phyloP scores from a whole-genome alignment of 2,888 invertebrate genomes.

The Acleris sparsana region DNA sequence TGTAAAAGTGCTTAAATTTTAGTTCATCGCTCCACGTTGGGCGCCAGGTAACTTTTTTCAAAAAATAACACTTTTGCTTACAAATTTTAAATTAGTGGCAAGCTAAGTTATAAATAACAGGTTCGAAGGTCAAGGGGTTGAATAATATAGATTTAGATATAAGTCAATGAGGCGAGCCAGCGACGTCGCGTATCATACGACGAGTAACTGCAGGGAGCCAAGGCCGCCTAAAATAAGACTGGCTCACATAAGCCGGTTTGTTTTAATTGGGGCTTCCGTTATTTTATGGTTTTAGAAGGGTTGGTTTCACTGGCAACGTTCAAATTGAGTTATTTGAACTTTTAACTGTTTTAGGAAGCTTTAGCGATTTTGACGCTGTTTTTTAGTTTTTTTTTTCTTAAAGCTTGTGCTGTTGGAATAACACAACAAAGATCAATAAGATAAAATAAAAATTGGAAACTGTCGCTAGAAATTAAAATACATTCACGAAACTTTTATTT shows the following conservation, averaged over 20 bases:
- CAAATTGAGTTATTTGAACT: too few species aligned
- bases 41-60: too few species aligned
- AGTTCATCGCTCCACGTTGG: too few species aligned
- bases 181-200: constrained; percentile 62
- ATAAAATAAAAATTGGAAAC: too few species aligned
- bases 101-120: constrained; percentile 39
- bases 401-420: too few species aligned
- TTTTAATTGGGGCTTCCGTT: constrained; percentile 31
- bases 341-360: too few species aligned
- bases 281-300: constrained; percentile 14
- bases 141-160: constrained; percentile 40
- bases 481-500: too few species aligned
- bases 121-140: constrained; percentile 41
- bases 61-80: background rate
- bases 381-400: too few species aligned
- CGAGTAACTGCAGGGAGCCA: constrained; percentile 59
- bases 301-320: background rate
- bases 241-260: constrained; percentile 44
- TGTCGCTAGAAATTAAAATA: too few species aligned
- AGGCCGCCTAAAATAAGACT: constrained; percentile 62
- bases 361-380: too few species aligned
- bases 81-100: constrained; percentile 32
- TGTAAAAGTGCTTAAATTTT: too few species aligned
- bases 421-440: too few species aligned
- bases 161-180: constrained; percentile 47